These are phyloP conservation scores for Acronicta alni DNA, from an alignment of 2,888 invertebrate species.

Conservation along the genomic window DNA sequence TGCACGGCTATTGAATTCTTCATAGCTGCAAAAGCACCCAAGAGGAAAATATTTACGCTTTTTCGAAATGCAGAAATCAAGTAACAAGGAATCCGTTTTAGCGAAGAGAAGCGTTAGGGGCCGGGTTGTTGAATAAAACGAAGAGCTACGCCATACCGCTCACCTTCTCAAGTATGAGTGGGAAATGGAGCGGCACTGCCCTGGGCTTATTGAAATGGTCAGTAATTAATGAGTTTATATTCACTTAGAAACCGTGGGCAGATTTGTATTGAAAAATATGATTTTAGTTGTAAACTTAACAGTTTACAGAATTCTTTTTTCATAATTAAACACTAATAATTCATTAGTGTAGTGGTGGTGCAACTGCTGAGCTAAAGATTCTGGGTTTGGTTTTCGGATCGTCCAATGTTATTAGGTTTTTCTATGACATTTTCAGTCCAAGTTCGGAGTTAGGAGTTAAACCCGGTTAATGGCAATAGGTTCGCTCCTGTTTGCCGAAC, in stretches of 20 bases:
- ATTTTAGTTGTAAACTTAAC: constrained; percentile 1
- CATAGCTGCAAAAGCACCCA: constrained; percentile 82
- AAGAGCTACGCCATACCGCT: constrained; percentile 78
- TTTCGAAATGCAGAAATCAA: constrained; percentile 89
- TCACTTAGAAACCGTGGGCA: constrained; percentile 12
- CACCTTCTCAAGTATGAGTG: constrained; percentile 77
- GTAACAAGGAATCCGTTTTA: constrained; percentile 89
- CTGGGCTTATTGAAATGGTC: constrained; percentile 57
- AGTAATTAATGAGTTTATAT: constrained; percentile 38
- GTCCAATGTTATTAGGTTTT: no score
- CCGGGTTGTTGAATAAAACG: constrained; percentile 83
- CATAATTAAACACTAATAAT: background rate
- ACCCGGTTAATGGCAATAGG: no score
- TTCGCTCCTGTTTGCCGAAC: no score
- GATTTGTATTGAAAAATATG: background rate
- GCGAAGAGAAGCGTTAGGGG: constrained; percentile 80
- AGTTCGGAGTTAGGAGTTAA: no score
- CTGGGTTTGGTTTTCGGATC: no score
- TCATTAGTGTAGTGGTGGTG: no score
- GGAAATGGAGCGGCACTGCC: constrained; percentile 67
- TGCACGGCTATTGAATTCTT: constrained; percentile 81
- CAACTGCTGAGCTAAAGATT: no score
- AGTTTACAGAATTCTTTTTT: no score
- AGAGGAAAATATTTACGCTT: constrained; percentile 88
- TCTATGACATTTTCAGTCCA: no score